Percentiles rank a stretch among this genome's conserved stretches.
These are phyloP conservation scores for Pantherophis alleghaniensis DNA, from an alignment of 2,797 vertebrate species.

Conservation along the genomic window DNA sequence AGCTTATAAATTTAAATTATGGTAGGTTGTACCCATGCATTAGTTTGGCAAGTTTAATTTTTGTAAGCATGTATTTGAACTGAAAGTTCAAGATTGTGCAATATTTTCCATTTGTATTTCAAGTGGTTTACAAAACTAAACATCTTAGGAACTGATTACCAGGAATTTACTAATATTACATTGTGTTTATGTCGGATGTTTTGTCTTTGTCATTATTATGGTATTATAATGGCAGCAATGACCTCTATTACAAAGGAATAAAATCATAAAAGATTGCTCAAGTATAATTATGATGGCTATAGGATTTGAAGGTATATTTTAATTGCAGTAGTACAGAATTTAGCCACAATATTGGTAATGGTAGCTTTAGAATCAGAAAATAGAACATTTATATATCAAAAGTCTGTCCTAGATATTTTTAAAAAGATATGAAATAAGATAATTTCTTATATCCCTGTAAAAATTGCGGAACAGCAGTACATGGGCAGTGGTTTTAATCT, in stretches of 20 bases:
- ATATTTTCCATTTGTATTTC: not conserved
- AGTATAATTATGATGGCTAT: not conserved
- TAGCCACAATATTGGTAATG: not conserved
- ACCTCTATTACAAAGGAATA: not conserved
- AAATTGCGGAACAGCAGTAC: not conserved
- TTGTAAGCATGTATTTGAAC: not conserved
- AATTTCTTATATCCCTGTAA: not conserved
- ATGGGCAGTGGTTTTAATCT: not conserved
- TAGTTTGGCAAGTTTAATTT: not conserved
- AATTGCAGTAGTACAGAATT: not conserved
- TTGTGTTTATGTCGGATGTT: not conserved
- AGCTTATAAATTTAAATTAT: not conserved
- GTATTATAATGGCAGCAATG: not conserved
- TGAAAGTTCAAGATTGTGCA: not conserved
- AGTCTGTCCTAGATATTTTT: not conserved
- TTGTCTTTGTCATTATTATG: not conserved
- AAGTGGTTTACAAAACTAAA: not conserved
- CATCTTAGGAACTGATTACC: not conserved
- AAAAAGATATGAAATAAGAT: not conserved
- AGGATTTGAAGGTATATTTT: not conserved
- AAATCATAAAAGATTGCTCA: not conserved
- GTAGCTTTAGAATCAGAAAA: not conserved
- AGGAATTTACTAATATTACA: not conserved
- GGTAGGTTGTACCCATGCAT: not conserved
- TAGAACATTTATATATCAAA: not conserved